Evolutionary conservation across 2,113 vertebrate genomes (phyloP).

Genomic region (Isichthys henryi): DNA sequence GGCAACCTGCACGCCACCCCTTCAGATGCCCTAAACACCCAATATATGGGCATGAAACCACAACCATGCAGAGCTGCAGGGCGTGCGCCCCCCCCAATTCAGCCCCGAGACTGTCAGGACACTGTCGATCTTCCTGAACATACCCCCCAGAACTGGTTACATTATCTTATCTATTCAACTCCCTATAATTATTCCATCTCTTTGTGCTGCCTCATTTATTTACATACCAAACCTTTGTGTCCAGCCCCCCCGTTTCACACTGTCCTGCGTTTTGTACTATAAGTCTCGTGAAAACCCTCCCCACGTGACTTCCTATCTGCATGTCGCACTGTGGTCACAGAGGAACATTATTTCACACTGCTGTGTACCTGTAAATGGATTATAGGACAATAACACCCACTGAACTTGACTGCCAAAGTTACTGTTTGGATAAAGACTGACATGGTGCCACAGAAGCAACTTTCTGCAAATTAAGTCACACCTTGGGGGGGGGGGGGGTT

Average conservation of each 20-base stretch:
- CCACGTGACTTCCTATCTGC: neutral
- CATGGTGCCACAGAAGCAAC: neutral
- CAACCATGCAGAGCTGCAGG: neutral
- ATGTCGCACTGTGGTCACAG: neutral
- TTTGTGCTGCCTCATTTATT: neutral
- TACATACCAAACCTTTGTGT: neutral
- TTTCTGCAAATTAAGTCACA: neutral
- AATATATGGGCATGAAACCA: neutral
- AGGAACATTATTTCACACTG: neutral
- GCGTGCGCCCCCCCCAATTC: no score
- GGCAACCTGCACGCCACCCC: neutral
- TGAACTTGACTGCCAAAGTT: neutral
- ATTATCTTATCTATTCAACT: neutral
- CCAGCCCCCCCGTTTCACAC: neutral
- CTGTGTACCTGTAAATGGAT: neutral
- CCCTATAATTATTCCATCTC: neutral
- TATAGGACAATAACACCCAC: neutral
- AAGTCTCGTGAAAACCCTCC: neutral
- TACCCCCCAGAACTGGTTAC: no score
- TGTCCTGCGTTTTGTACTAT: accelerated
- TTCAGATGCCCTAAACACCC: neutral
- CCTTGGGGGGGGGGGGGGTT: neutral
- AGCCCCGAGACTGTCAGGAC: neutral
- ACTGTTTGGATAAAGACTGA: neutral
- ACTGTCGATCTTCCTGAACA: neutral